Percentiles rank a stretch among this genome's conserved stretches.
Conservation (phyloP, 2,113 vertebrate species). For the Epinephelus lanceolatus region DNA sequence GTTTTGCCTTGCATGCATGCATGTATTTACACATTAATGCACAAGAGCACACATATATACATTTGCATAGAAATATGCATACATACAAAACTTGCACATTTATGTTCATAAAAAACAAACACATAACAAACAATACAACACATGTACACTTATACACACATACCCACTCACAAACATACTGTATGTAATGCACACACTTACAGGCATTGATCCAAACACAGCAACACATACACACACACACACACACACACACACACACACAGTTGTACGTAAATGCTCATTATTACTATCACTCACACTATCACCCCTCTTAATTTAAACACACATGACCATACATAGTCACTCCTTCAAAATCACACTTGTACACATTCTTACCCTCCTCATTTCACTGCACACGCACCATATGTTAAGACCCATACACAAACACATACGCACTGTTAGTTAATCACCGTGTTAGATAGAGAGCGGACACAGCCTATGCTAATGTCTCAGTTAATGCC, state of each 20-base stretch:
- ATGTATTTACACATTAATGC: conserved; percentile 31
- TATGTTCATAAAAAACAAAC: not conserved
- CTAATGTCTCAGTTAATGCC: conserved; percentile 76
- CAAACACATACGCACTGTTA: conserved; percentile 60
- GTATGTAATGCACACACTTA: not conserved
- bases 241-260: not conserved
- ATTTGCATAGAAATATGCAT: conserved; percentile 20
- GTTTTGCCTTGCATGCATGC: conserved; percentile 8
- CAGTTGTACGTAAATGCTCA: conserved; percentile 1
- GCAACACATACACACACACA: not conserved
- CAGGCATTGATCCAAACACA: not conserved
- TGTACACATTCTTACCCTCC: not conserved
- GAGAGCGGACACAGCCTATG: conserved; percentile 65
- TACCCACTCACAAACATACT: not conserved
- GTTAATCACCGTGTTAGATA: conserved; percentile 67
- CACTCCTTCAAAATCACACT: not conserved
- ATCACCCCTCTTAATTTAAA: conserved; percentile 13
- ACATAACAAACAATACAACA: conserved; percentile 10
- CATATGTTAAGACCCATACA: not conserved
- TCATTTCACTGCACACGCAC: conserved; percentile 1
- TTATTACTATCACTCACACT: not conserved
- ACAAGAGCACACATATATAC: not conserved
- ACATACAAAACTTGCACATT: not conserved
- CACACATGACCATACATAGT: not conserved
- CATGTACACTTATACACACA: not conserved